Percentiles rank a stretch among this genome's conserved stretches.
phyloP scores from a whole-genome alignment of 2,888 invertebrate species.

The Hydrotaea diabolus region DNA sequence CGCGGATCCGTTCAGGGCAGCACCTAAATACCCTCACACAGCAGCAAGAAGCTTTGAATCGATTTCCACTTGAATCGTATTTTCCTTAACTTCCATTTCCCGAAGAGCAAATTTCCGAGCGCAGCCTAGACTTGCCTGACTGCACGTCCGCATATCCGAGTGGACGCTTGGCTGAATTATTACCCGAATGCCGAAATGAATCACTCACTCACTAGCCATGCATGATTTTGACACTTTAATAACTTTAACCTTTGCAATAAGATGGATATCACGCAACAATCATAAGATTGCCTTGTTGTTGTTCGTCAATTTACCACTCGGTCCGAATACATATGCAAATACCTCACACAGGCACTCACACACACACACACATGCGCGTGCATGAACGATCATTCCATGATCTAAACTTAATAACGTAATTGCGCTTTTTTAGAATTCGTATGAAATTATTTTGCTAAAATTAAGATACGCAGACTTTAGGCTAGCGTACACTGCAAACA shows the following conservation, averaged over 20 bases:
- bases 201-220: constrained; percentile 51
- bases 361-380: neutral
- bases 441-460: constrained; percentile 49
- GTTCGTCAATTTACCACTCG: constrained; percentile 35
- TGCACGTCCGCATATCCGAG: too few species aligned
- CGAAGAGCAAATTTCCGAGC: too few species aligned
- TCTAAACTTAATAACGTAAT: constrained; percentile 64
- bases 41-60: too few species aligned
- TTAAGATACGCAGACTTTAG: neutral
- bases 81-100: too few species aligned
- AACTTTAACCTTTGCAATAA: constrained; percentile 61
- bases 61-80: too few species aligned
- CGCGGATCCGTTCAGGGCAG: too few species aligned
- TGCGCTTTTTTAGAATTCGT: constrained; percentile 65
- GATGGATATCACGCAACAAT: constrained; percentile 52
- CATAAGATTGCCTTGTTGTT: constrained; percentile 34
- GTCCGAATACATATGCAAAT: constrained; percentile 39
- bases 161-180: neutral
- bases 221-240: constrained; percentile 66
- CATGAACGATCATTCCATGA: too few species aligned
- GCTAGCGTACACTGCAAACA: neutral
- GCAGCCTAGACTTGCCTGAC: too few species aligned
- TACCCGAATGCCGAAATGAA: constrained; percentile 61
- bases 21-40: too few species aligned
- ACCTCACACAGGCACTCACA: neutral